phyloP scores from a whole-genome alignment of 2,113 vertebrate species.

The Corvus hawaiiensis region DNA sequence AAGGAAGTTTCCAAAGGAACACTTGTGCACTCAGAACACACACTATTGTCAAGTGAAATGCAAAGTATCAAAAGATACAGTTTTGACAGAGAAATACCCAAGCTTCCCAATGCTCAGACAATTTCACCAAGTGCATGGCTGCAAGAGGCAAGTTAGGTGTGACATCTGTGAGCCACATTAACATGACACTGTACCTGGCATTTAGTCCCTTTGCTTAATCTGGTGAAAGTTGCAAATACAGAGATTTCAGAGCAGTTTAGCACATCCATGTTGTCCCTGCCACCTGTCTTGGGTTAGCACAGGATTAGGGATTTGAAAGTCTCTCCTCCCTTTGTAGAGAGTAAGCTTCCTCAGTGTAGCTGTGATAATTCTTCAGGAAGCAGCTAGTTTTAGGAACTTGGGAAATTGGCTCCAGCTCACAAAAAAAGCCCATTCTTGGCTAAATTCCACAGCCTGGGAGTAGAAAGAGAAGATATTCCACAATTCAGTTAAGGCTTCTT shows the following conservation, averaged over 20 bases:
- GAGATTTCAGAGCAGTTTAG: neutral
- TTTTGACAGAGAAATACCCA: neutral
- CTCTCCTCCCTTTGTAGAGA: neutral
- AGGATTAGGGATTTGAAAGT: neutral
- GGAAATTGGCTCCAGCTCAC: neutral
- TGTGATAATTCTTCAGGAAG: neutral
- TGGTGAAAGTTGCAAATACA: neutral
- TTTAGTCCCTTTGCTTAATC: neutral
- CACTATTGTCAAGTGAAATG: neutral
- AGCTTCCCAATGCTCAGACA: neutral
- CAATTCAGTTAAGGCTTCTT: neutral
- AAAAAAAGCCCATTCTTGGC: neutral
- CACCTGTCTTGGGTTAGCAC: neutral
- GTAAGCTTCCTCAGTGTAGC: neutral
- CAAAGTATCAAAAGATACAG: neutral
- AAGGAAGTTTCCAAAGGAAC: neutral
- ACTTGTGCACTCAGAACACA: neutral
- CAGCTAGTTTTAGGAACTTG: neutral
- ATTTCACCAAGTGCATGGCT: neutral
- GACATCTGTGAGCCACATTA: neutral
- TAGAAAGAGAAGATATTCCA: neutral
- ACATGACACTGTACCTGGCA: neutral
- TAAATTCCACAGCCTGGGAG: neutral
- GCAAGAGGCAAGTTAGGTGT: neutral
- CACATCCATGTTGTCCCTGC: neutral